phyloP scores from a whole-genome alignment of 2,113 vertebrate genomes.

The Sula dactylatra region DNA sequence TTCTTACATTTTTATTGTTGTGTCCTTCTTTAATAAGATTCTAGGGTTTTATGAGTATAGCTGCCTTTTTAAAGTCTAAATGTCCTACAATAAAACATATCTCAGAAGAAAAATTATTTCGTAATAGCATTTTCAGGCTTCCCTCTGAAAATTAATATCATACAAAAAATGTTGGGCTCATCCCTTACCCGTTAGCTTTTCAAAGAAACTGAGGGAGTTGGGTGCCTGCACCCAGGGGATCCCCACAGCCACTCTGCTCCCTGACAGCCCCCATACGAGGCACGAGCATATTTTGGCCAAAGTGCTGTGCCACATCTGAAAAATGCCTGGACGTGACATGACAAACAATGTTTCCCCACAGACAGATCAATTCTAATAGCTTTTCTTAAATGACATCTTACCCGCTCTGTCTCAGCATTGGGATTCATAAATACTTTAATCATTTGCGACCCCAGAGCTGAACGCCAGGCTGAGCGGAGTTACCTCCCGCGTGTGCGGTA shows the following conservation, averaged over 20 bases:
- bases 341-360: background rate
- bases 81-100: background rate
- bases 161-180: background rate
- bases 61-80: background rate
- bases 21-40: background rate
- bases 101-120: background rate
- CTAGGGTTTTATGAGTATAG: background rate
- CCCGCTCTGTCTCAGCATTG: background rate
- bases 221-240: background rate
- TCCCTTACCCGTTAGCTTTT: background rate
- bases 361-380: background rate
- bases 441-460: background rate
- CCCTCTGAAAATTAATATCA: background rate
- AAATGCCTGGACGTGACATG: background rate
- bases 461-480: background rate
- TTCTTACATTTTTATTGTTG: background rate
- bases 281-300: background rate
- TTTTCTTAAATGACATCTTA: background rate
- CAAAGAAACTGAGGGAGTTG: background rate
- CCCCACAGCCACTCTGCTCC: background rate
- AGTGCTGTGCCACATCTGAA: background rate
- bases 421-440: background rate
- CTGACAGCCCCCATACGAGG: background rate
- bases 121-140: background rate
- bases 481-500: fast-evolving